Base-by-base conservation (phyloP, 2,888 invertebrate genomes). In the Cremastobaeus sp. region DNA sequence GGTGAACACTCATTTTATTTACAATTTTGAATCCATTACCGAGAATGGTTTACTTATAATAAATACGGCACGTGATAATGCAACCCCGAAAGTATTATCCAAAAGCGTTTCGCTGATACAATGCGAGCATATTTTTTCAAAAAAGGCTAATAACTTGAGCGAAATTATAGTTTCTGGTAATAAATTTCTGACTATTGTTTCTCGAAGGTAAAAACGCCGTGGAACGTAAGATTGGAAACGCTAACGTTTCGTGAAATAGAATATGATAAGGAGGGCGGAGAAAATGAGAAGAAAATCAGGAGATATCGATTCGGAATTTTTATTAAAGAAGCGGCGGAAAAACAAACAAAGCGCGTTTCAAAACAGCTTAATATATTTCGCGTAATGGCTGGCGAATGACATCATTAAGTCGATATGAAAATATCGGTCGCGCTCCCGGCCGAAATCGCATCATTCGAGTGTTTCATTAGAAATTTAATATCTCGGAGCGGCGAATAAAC, bases 391-490 rank as follows among this genome's bases (percentile, higher is more conserved):
- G 21, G 32, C 54, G 59, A 72, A 70, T 48, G 48, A 41, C 57
- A 18, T 54, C 60, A 57, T 71, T 54, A 50, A 41, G 54, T 60
- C 47, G 60, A 52, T 21, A 45, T 50, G 52, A 48, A 52, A 68
- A 60, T 52, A 43, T 52, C 50, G 4, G 37, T 47, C 25, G 60
- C 47, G 66, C 57, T 34, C 32, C 50, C 17, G 43, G 28, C 34
- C 50, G 59, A 65, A 65, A 59, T 72, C 57, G 65, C 47, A 54
- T 32, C 65, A 39, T 45, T 65, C 66, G 60, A 52, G 54, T 57
- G 48, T 73, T 73, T 62, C 68, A 57, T 68, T 68, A 62, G 68
- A 39, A 68, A 73, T 73, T 68, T 68, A 73, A 73, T 68, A 68
- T 73, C 62, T 25, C 34, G 43, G 20, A 25, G 47, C 37, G 18